Base-by-base conservation (phyloP, 2,888 invertebrate genomes). In the Diadegma fenestrale region DNA sequence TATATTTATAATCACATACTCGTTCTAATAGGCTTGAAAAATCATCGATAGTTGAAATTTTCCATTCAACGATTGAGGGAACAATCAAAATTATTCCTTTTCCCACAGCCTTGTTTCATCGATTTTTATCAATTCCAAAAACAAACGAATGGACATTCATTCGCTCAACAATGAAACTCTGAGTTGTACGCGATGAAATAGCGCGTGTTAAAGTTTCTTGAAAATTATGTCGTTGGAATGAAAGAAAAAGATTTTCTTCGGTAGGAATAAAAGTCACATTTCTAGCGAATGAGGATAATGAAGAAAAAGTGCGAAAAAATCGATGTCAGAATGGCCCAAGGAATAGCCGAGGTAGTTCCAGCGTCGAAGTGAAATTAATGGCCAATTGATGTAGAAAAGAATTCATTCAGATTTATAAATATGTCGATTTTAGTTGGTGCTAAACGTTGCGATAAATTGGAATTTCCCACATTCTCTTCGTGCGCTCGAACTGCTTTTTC, bases 291-390 rank as follows among this genome's bases (percentile, higher is more conserved):
- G 12, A 68, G 72, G 26, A 80, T 45, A 64, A 22, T 37, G 75
- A 33, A 75, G 43, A 51, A 63, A 14, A 45, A 48, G 61, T 41
- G 68, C 4, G 63, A 26, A 63, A 71, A 76, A 73, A 72, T 79
- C 19, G 68, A 75, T 68, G 78, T 10, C 66, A 45, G 54, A 68
- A 81, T 82, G 33, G 72, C 45, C 37, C 51, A 43, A 72, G 61
- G 45, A 80, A n/a, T n/a, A 76, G 41, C 41, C 19, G 54, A 64
- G n/a, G 63, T 12, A 76, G 45, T 63, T 19, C 10, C 7, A 19
- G 17, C 22, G 26, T 64, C 79, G 43, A 75, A 75, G 79, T 64
- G 63, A 19, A 75, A 76, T 80, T 68, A 71, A 76, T 80, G 63
- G 80, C 26, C 33, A 12, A n/a, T 66, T 58, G 22, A 72, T 64